phyloP scores from a whole-genome alignment of 2,113 vertebrate genomes.

The Ciconia stormi region DNA sequence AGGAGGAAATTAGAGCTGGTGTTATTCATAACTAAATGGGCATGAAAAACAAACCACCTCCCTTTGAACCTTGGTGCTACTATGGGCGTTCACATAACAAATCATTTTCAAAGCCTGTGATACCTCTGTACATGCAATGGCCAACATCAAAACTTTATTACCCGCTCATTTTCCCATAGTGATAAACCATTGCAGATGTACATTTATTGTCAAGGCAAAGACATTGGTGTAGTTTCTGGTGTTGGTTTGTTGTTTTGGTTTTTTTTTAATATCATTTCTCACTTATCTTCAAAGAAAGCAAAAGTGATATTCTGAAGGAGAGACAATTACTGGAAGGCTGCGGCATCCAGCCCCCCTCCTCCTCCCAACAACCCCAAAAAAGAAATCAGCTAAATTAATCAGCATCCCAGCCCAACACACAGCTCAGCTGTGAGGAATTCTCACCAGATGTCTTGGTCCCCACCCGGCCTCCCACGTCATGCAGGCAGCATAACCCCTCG shows the following conservation, averaged over 20 bases:
- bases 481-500: slow-evolving; percentile 37
- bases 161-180: slow-evolving; percentile 20
- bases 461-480: slow-evolving; percentile 60
- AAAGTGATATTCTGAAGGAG: slow-evolving; percentile 45
- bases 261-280: background rate
- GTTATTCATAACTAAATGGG: slow-evolving; percentile 69
- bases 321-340: slow-evolving; percentile 55
- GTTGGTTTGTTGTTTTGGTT: background rate
- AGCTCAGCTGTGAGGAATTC: slow-evolving; percentile 75
- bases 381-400: slow-evolving; percentile 67
- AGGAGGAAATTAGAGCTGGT: slow-evolving; percentile 67
- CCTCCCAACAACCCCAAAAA: slow-evolving; percentile 55
- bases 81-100: slow-evolving; percentile 22
- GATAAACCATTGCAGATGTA: slow-evolving; percentile 73
- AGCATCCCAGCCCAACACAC: slow-evolving; percentile 70
- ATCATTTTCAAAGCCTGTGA: slow-evolving; percentile 40
- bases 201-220: slow-evolving; percentile 7
- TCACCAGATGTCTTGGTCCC: slow-evolving; percentile 70
- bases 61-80: slow-evolving; percentile 41
- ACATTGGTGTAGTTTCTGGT: background rate
- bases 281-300: slow-evolving; percentile 57
- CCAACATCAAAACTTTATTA: slow-evolving; percentile 54
- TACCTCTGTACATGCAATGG: slow-evolving; percentile 26
- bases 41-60: slow-evolving; percentile 54
- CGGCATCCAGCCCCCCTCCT: slow-evolving; percentile 19